Base-by-base conservation (phyloP, 2,888 invertebrate species). In the Adineta ricciae region DNA sequence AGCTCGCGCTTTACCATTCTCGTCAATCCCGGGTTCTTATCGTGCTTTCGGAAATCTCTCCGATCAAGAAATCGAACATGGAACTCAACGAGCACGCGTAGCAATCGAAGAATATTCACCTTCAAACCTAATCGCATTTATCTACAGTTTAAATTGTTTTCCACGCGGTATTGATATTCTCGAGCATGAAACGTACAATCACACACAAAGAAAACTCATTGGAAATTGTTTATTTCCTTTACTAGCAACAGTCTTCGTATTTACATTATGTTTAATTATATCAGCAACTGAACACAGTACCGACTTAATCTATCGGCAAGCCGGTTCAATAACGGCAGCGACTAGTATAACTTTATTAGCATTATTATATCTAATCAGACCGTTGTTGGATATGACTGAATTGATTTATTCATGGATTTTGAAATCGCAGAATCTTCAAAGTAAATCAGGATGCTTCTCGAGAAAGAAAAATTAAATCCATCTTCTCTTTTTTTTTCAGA, bases 1-100 rank as follows among this genome's bases (percentile, higher is more conserved):
- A 64, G 3, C 19, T 19, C 19, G 4, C 19, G 16, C 1, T 16
- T 16, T 19, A 64, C 32, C 46, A 46, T 46, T 11, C 46, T 32
- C 14, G 32, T 32, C 64, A 32, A 64, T 64, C 19, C 64, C 64
- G 19, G 32, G 32, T 32, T 64, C 64, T 19, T 64, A 64, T 41
- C 78, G 78, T 19, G 78, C 78, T 11, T 78, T 78, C 41, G 78
- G 78, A 41, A 78, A 78, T 78, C 24, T 78, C 38, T 78, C 78
- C 1, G 41, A 38, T 41, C 41, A n/a, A 24, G 78, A 78, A 78
- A 78, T 78, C 41, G 41, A 41, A 78, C 21, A 78, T 41, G 78
- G 78, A 41, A 78, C 78, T 24, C n/a, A 41, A 41, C 78, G 78
- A 21, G 24, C 11, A 41, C 8, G 5, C n/a, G 21, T 41, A 41